Base-by-base conservation (phyloP, 1,140 invertebrate species). In the Ericerus pela region DNA sequence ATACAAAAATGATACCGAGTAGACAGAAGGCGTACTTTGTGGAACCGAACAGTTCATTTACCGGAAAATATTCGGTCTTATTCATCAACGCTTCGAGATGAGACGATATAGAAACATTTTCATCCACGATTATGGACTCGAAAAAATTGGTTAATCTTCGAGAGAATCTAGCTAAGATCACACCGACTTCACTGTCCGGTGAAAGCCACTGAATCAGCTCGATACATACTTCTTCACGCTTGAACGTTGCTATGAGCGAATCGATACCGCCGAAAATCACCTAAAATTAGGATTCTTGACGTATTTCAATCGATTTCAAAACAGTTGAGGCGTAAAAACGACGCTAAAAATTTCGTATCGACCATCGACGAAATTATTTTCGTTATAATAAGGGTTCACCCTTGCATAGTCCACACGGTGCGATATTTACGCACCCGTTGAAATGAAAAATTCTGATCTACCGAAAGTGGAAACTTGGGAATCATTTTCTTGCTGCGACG, bases 51-150 rank as follows among this genome's bases (percentile, higher is more conserved):
- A n/a, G n/a, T n/a, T n/a, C n/a, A n/a, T n/a, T 22, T 47, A 47
- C 41, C 16, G 41, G 41, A 47, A 47, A 47, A 47, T 47, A 47
- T 22, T 47, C 41, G 8, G 41, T 47, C 26, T 24, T 47, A 47
- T 24, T 10, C 41, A 47, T 47, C 3, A 47, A 24, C 14, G 26
- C 4, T 5, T 47, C 20, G 16, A 24, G 22, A 8, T 22, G 22
- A 2, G 10, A 47, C 3, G 41, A 47, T 22, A 47, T 16, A 20
- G 41, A 22, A 22, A 47, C 20, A 14, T 24, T 4, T 47, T 47
- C 41, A 47, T 22, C 41, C 2, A 47, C 26, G 4, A 47, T 16
- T 12, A 47, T 24, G 6, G 41, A 47, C 8, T 47, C 41, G 14
- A 47, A 47, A 22, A 47, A 3, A 47, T 47, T 47, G 4, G 8